phyloP scores from a whole-genome alignment of 2,888 invertebrate species.

The Coleophora deauratella region DNA sequence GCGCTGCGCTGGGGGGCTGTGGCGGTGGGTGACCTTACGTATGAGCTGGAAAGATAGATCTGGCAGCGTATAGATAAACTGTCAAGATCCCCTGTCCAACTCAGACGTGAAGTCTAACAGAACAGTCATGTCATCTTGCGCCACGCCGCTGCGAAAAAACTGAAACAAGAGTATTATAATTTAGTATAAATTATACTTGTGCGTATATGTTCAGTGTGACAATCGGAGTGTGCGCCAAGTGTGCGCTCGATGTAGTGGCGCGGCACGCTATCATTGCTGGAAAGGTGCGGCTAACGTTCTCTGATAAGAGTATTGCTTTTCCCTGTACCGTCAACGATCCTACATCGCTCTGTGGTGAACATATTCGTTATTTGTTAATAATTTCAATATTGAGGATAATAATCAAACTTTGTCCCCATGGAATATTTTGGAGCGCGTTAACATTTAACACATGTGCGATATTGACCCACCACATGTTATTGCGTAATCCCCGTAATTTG shows the following conservation, averaged over 20 bases:
- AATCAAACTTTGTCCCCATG: conserved; percentile 8
- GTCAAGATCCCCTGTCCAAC: conserved; percentile 75
- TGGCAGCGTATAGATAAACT: conserved; percentile 65
- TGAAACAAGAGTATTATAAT: conserved; percentile 35
- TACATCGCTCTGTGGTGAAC: conserved; percentile 43
- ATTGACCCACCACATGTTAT: conserved; percentile 54
- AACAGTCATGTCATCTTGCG: too few relatives aligned
- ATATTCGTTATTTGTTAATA: conserved; percentile 29
- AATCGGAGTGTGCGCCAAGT: too few relatives aligned
- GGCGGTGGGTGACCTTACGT: conserved; percentile 43
- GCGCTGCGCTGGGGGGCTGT: neutral
- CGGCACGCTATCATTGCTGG: conserved; percentile 59
- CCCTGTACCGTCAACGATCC: conserved; percentile 58
- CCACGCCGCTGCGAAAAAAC: conserved; percentile 10
- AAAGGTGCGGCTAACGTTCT: conserved; percentile 67
- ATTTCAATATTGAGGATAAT: conserved; percentile 37
- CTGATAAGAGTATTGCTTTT: conserved; percentile 68
- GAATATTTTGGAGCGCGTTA: conserved; percentile 24
- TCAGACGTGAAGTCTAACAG: conserved; percentile 58
- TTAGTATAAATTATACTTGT: conserved; percentile 21
- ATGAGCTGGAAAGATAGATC: conserved; percentile 77
- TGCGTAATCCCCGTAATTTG: conserved; percentile 47
- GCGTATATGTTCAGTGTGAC: conserved; percentile 48
- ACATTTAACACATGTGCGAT: conserved; percentile 56
- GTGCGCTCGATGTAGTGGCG: conserved; percentile 43